These are phyloP conservation scores for Desmophyllum pertusum DNA, from an alignment of 92 coral and sea anemone genomes.

Conservation along the genomic window DNA sequence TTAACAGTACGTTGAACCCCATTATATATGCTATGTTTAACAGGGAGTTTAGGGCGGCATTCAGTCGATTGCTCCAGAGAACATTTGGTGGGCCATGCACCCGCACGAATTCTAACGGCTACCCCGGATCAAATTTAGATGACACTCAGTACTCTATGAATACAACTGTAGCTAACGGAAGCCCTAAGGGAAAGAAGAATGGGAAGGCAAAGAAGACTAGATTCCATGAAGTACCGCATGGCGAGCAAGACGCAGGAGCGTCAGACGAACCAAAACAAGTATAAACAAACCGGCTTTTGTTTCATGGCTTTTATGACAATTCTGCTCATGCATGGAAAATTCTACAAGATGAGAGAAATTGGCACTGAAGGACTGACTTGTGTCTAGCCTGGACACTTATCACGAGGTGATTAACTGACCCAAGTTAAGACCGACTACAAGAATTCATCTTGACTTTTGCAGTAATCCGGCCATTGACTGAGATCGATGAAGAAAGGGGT, in stretches of 20 bases:
- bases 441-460: not conserved
- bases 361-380: not conserved
- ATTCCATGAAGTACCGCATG: constrained; percentile 31
- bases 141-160: constrained; percentile 16
- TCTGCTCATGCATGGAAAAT: not conserved
- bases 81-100: constrained; percentile 20
- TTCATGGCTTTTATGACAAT: not conserved
- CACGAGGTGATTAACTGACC: not conserved
- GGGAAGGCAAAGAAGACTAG: constrained; percentile 15
- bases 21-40: constrained; percentile 83
- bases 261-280: constrained; percentile 17
- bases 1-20: constrained; percentile 81
- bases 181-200: constrained; percentile 15
- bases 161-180: not conserved
- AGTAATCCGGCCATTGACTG: not conserved
- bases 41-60: constrained; percentile 77
- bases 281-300: not conserved
- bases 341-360: not conserved
- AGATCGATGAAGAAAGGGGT: not conserved
- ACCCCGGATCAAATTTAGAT: not conserved
- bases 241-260: not conserved
- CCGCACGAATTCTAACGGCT: not conserved
- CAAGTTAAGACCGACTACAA: not conserved
- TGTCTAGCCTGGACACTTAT: not conserved
- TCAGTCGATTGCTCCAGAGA: constrained; percentile 41